Base-by-base conservation (phyloP, 2,888 invertebrate species). In the Dryocosmus kuriphilus region DNA sequence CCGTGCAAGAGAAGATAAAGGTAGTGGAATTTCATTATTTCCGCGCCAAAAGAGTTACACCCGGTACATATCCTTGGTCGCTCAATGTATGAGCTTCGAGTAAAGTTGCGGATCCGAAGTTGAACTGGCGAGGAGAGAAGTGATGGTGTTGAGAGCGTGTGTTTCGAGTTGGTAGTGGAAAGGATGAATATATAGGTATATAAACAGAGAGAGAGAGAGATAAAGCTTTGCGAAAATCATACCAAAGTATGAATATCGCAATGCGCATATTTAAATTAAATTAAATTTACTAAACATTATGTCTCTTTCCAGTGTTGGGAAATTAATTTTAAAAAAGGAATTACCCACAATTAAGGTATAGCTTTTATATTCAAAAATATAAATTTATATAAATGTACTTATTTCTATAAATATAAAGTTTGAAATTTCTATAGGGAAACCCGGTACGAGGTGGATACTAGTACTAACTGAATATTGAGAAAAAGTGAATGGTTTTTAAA, bases 41-140 rank as follows among this genome's bases (percentile, higher is more conserved):
- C 30, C 46, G 27, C 9, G 30, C 41, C 46, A 67, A 51, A 67
- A 27, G 67, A 30, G 67, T 77, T 73, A 61, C 74, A 76, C 78
- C 74, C 63, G 51, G 41, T 67, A 78, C 22, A 32, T 71, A 22
- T 22, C 7, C 60, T 24, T 41, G 38, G 67, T 71, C 71, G 67
- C 35, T 60, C 74, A 38, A 60, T 74, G 74, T 71, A 35, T 22
- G 60, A 60, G 71, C 60, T 27, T 35, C 16, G 67, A 75, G 75
- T 46, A 46, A 75, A 75, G 71, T 78, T 78, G 60, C 60, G 76
- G 51, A 55, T 76, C 38, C 51, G 46, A 65, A 51, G 76, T 76
- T 76, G 62, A 76, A 76, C 22, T 22, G 27, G 57, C 46, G 35
- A 16, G 30, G 61, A 35, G 77, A 32, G 32, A 63, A 75, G 75